Evolutionary conservation across 2,113 vertebrate species (phyloP).

Genomic region (Dicentrarchus labrax): DNA sequence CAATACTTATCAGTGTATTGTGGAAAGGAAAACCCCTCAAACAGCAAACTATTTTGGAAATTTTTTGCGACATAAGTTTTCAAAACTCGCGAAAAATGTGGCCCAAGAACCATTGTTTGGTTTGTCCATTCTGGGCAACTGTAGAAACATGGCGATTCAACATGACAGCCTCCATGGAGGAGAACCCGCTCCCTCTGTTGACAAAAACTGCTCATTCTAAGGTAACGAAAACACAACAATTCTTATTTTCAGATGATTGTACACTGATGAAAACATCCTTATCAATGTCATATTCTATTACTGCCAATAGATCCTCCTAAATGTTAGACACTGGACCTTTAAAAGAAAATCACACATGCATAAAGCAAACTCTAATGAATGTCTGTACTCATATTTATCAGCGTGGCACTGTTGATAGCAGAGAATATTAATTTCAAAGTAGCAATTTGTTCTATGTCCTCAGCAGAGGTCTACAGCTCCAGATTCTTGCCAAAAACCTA

Average conservation of each 20-base stretch:
- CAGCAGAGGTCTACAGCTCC: conserved; percentile 49
- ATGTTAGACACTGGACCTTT: background rate
- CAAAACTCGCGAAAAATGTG: too few species aligned
- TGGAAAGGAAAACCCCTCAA: background rate
- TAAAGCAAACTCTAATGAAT: conserved; percentile 30
- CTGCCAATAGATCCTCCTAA: too few species aligned
- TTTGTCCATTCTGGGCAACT: too few species aligned
- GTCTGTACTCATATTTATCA: conserved; percentile 61
- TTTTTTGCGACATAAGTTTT: background rate
- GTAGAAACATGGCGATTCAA: too few species aligned
- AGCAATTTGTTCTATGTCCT: conserved; percentile 69
- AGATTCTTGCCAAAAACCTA: conserved; percentile 72
- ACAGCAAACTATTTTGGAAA: background rate
- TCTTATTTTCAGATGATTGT: too few species aligned
- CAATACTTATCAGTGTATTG: conserved; percentile 21
- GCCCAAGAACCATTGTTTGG: too few species aligned
- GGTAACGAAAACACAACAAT: too few species aligned
- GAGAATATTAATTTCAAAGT: conserved; percentile 68
- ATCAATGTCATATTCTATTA: too few species aligned
- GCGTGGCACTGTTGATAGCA: conserved; percentile 68
- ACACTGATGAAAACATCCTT: too few species aligned
- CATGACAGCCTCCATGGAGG: too few species aligned
- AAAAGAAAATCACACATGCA: background rate
- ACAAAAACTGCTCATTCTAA: too few species aligned
- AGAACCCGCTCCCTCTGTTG: too few species aligned